Percentiles rank a stretch among this genome's conserved stretches.
These are phyloP conservation scores for Lordiphosa collinella DNA, from an alignment of 1,140 invertebrate genomes.

Conservation along the genomic window DNA sequence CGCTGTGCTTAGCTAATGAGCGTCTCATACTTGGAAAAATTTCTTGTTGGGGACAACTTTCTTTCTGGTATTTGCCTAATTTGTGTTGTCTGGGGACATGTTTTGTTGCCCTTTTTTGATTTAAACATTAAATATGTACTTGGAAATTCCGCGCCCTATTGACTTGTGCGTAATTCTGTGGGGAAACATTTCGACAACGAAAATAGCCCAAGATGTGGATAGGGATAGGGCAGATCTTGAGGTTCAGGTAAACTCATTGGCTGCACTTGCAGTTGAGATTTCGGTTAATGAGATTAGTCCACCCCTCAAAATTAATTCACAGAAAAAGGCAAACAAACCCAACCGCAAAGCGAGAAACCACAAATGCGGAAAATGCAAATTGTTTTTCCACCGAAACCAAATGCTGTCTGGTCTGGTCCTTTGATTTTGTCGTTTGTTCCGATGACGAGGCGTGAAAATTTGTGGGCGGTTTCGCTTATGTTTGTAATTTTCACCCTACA, in stretches of 20 bases:
- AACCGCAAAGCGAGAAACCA: constrained; percentile 65
- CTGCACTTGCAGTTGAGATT: constrained; percentile 11
- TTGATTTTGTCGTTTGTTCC: constrained; percentile 32
- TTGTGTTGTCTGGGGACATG: constrained; percentile 59
- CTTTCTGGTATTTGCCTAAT: constrained; percentile 56
- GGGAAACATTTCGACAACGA: constrained; percentile 47
- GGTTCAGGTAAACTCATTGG: constrained; percentile 3
- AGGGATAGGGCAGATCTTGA: neutral
- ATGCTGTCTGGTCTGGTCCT: constrained; percentile 6
- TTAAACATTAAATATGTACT: constrained; percentile 45
- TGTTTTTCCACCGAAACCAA: constrained; percentile 38
- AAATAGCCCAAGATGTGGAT: constrained; percentile 32
- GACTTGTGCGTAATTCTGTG: constrained; percentile 23
- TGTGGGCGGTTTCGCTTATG: constrained; percentile 65
- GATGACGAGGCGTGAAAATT: constrained; percentile 63
- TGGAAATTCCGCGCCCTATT: constrained; percentile 27
- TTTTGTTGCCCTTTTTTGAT: constrained; percentile 43
- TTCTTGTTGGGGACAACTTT: constrained; percentile 18
- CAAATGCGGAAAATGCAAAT: constrained; percentile 65
- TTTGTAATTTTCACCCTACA: constrained; percentile 40
- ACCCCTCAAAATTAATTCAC: constrained; percentile 73
- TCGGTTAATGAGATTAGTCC: constrained; percentile 60
- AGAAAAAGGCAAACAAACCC: constrained; percentile 43
- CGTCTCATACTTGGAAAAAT: constrained; percentile 10
- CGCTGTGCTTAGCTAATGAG: constrained; percentile 28